Evolutionary conservation across 1,140 invertebrate species (phyloP), one percentile per base, ranked within the genome.

Genomic region (Sycophila sp.): DNA sequence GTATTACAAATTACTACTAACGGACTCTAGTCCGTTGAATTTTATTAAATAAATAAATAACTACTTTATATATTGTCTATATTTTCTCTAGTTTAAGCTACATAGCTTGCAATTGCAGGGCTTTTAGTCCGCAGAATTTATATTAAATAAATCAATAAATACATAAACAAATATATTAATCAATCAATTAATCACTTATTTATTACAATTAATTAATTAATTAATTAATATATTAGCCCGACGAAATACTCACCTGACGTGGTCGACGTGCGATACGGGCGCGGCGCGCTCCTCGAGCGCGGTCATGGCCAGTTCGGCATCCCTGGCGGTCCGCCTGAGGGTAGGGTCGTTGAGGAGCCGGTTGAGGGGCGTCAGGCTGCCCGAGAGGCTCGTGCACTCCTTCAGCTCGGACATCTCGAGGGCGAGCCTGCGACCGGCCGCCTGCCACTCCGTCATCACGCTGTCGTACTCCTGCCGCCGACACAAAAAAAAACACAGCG

Each of bases 381-480:
- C 79, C 15, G 82, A 81, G 24, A 84, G 71, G 73, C 76, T 85
- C 42, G 78, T 80, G 73, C 80, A 85, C 63, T 86, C 85, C 68
- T 81, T 81, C 28, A 86, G 77, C 70, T 84, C 85, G 55, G 84
- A 85, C 85, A 86, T 86, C 77, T 85, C 84, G 65, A 85, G 76
- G 60, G 83, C 83, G 56, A 86, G 77, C 63, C 83, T 78, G 40
- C 85, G 83, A 69, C 85, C 85, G 22, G 81, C 80, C 51, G 83
- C 75, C 69, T 86, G 85, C 84, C 85, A 85, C 73, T 86, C 84
- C 62, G 82, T 79, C 85, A 86, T 85, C 63, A 85, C 72, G 59
- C 76, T 76, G 75, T 86, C 85, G 76, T 85, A 86, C 58, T 86
- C 84, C 85, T 86, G 69, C 26, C n/a, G n/a, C n/a, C n/a, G 36